A percentile compares a stretch with the other conserved stretches of the same genome.
Evolutionary conservation across 2,797 vertebrate species (phyloP).

Genomic region (Artibeus lituratus): DNA sequence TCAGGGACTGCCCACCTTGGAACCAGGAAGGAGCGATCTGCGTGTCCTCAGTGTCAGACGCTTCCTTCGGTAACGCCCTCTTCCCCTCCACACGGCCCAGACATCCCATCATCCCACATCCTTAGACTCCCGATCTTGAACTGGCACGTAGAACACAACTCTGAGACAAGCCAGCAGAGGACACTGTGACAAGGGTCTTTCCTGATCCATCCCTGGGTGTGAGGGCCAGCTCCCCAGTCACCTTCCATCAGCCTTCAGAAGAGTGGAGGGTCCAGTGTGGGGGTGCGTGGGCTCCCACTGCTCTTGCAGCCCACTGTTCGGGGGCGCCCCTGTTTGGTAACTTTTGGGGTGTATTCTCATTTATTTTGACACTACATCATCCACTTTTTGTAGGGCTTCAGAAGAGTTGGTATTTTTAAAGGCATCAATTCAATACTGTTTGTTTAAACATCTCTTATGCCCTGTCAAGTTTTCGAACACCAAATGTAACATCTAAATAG

Average conservation of each 20-base stretch:
- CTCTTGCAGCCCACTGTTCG: not conserved
- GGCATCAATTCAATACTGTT: not conserved
- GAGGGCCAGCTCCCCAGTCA: not conserved
- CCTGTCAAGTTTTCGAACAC: too few relatives aligned
- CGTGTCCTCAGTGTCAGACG: too few relatives aligned
- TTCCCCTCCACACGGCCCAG: not conserved
- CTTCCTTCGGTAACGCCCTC: not conserved
- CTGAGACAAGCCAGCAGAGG: not conserved
- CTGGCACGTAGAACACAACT: too few relatives aligned
- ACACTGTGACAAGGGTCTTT: accelerated
- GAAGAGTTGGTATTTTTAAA: not conserved
- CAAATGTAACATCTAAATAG: not conserved
- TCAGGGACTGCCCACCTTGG: too few relatives aligned
- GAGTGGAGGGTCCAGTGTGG: accelerated
- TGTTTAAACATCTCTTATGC: not conserved
- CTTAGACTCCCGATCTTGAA: not conserved
- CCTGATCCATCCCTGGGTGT: accelerated
- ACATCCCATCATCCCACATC: accelerated
- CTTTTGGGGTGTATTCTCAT: not conserved
- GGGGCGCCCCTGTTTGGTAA: not conserved
- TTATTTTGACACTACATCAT: not conserved
- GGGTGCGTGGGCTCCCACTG: not conserved
- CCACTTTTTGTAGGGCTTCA: not conserved
- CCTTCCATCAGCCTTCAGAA: not conserved
- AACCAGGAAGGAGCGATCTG: not conserved